A percentile compares a stretch with the other conserved stretches of the same genome.
Evolutionary conservation across 2,888 invertebrate species (phyloP).

Genomic region (Limnephilus lunatus): DNA sequence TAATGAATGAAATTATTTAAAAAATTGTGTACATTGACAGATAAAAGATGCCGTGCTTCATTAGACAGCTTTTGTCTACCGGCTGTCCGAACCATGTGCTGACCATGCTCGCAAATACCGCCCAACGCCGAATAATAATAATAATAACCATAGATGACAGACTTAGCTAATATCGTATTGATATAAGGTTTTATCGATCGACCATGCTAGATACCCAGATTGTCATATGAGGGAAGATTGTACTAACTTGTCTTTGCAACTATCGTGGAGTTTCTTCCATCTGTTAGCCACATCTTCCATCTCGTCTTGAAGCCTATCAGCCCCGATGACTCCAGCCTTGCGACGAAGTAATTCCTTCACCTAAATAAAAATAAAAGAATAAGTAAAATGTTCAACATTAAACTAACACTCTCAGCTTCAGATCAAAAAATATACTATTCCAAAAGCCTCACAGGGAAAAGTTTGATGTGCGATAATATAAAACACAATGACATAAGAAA

Average conservation of each 20-base stretch:
- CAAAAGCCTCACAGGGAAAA: not conserved
- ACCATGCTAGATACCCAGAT: not conserved
- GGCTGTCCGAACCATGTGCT: no score
- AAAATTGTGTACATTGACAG: no score
- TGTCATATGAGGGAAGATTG: not conserved
- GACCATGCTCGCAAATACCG: no score
- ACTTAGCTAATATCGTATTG: no score
- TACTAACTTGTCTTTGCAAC: constrained; percentile 83
- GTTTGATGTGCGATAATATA: not conserved
- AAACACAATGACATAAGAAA: not conserved
- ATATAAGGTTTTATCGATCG: no score
- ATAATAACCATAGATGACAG: no score
- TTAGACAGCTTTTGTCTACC: no score
- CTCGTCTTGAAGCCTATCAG: constrained; percentile 89
- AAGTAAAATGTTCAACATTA: not conserved
- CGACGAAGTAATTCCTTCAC: constrained; percentile 91
- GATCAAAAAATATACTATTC: not conserved
- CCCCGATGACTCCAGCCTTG: constrained; percentile 90
- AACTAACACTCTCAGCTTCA: not conserved
- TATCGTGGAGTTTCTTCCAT: constrained; percentile 91
- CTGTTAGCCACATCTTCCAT: constrained; percentile 88
- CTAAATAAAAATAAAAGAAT: constrained; percentile 67
- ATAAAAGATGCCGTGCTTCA: no score
- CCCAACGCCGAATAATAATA: no score
- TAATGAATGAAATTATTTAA: no score